Conservation (phyloP, 2,797 vertebrate species). For the Orestias chungarensis region DNA sequence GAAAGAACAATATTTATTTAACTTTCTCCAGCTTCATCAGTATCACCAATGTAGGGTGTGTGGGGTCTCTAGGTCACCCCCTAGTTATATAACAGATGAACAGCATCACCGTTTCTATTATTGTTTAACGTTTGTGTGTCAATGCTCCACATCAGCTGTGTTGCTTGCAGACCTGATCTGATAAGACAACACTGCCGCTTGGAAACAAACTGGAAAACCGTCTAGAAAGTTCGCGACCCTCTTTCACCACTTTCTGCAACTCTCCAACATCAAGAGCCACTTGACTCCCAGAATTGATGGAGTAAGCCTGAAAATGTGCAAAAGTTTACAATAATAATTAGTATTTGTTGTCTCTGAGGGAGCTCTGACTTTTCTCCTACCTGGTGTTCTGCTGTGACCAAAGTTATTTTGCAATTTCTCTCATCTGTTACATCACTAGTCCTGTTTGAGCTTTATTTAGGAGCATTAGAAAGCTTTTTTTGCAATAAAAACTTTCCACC, state of each 20-base stretch:
- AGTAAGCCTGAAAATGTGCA: background rate
- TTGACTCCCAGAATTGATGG: background rate
- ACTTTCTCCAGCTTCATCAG: background rate
- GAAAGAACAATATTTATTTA: background rate
- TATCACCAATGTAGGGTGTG: background rate
- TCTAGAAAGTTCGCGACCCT: background rate
- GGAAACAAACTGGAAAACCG: background rate
- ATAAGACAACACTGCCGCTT: background rate
- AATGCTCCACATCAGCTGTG: slow-evolving; percentile 4
- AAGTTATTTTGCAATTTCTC: background rate
- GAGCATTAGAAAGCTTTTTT: background rate
- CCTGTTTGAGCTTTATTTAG: background rate
- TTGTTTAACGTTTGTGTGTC: slow-evolving; percentile 15
- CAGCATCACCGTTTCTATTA: slow-evolving; percentile 16
- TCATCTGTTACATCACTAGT: background rate
- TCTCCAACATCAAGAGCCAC: background rate
- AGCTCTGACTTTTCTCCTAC: background rate
- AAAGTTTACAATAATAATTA: background rate
- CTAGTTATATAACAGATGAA: slow-evolving; percentile 36
- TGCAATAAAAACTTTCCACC: background rate
- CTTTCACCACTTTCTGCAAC: background rate
- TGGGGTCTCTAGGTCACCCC: background rate
- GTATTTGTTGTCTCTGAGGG: background rate
- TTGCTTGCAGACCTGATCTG: background rate
- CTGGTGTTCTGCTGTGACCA: too few relatives aligned